Evolutionary conservation across 2,113 vertebrate species (phyloP), one percentile per base, ranked within the genome.

Genomic region (Terrapene triunguis): DNA sequence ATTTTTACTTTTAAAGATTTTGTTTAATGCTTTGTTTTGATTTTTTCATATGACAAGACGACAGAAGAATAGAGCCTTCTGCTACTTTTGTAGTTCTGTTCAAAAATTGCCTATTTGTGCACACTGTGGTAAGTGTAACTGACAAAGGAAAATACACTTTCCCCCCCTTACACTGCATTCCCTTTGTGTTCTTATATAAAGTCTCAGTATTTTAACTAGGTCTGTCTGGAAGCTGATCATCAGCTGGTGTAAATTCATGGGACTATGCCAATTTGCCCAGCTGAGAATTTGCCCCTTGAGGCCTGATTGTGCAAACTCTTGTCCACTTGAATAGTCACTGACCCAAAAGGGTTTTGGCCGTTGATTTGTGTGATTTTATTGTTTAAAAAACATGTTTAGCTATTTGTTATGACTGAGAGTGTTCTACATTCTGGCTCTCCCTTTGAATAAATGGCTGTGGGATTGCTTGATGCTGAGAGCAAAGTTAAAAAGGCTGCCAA

Each of bases 61-160:
- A 87, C 99, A 99, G 98, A 99, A 99, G 98, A 99, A 99, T 93
- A 98, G 99, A 98, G 99, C 99, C 2, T 99, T 99, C 98, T 99
- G 99, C 97, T 99, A 99, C 98, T 99, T 99, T 97, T 99, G 99
- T 94, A 98, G 97, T 90, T 98, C 98, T 16, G 98, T 99, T 94
- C 99, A 99, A 97, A 99, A 99, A 97, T 94, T 99, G 89, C 99
- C 99, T 10, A 98, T 99, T 96, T 99, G 99, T 92, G 99, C 99
- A 42, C 99, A 99, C 47, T 99, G 99, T 96, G 99, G 99, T 99
- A 97, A 99, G 99, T 99, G 85, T 88, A 82, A 94, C 65, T 57
- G 88, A 80, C 2, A 24, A 79, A 84, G 78, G 19, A 38, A 42
- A 89, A 82, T n/a, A 27, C n/a, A 5, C 83, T 32, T 29, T n/a